phyloP scores from a whole-genome alignment of 2,797 vertebrate species.

The Margarornis squamiger region DNA sequence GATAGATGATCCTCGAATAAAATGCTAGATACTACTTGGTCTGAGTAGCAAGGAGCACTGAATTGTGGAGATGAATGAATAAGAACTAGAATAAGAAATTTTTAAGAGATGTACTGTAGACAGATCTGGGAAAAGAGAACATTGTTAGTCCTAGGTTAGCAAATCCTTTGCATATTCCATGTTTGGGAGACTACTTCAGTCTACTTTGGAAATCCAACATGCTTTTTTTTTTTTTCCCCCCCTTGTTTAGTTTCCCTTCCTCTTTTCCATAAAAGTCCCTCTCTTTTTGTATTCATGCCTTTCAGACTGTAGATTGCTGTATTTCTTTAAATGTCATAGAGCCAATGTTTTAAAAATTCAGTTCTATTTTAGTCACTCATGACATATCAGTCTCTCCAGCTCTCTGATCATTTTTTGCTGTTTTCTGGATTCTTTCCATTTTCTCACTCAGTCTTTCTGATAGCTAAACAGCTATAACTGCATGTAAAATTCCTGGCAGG shows the following conservation, averaged over 20 bases:
- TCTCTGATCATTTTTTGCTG: conserved; percentile 1
- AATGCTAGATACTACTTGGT: rapidly evolving
- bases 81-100: background rate
- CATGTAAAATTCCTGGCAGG: background rate
- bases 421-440: conserved; percentile 32
- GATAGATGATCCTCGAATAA: background rate
- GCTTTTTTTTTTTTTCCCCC: background rate
- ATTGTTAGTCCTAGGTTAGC: background rate
- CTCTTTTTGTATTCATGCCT: background rate
- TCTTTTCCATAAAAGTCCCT: background rate
- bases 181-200: background rate
- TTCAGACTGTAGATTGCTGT: background rate
- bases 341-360: conserved; percentile 29
- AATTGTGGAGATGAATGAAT: background rate
- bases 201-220: background rate
- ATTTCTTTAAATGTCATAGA: conserved; percentile 37
- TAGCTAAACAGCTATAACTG: background rate
- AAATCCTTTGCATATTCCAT: background rate
- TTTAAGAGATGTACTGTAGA: background rate
- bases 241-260: background rate
- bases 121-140: background rate
- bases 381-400: background rate
- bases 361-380: conserved; percentile 55
- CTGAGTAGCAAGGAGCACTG: background rate
- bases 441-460: background rate